phyloP scores from a whole-genome alignment of 2,888 invertebrate genomes.

The Atherix ibis region DNA sequence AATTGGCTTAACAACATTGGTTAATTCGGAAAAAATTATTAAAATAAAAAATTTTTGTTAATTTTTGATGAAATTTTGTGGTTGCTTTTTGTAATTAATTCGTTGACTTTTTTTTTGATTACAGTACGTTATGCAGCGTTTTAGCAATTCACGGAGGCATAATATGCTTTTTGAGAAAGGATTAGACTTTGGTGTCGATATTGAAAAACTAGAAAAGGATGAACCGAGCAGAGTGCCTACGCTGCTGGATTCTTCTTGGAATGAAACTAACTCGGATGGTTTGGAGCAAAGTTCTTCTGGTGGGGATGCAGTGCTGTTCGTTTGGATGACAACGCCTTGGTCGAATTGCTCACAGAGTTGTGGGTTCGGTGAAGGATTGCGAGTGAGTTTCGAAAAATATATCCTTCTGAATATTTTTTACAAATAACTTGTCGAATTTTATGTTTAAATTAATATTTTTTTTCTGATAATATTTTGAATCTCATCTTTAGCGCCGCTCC shows the following conservation, averaged over 20 bases:
- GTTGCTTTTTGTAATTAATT: too few species aligned
- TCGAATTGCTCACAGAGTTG: conserved; percentile 72
- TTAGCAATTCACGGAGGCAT: conserved; percentile 53
- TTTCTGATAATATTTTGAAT: conserved; percentile 3
- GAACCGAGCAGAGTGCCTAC: conserved; percentile 20
- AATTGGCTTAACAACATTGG: too few species aligned
- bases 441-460: not conserved
- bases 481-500: conserved; percentile 44
- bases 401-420: not conserved
- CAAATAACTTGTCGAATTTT: not conserved
- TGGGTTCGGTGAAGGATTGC: conserved; percentile 45
- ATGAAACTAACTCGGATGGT: too few species aligned
- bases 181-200: conserved; percentile 30
- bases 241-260: conserved; percentile 13
- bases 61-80: too few species aligned
- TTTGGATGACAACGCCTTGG: conserved; percentile 75
- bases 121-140: too few species aligned
- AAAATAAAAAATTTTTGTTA: too few species aligned
- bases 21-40: too few species aligned
- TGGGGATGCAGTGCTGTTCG: conserved; percentile 36
- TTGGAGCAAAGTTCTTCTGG: too few species aligned
- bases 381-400: conserved; percentile 19
- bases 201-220: conserved; percentile 26
- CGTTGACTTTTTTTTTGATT: too few species aligned
- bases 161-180: conserved; percentile 40